phyloP scores from a whole-genome alignment of 2,888 invertebrate species.

The Minunthozetes semirufus region DNA sequence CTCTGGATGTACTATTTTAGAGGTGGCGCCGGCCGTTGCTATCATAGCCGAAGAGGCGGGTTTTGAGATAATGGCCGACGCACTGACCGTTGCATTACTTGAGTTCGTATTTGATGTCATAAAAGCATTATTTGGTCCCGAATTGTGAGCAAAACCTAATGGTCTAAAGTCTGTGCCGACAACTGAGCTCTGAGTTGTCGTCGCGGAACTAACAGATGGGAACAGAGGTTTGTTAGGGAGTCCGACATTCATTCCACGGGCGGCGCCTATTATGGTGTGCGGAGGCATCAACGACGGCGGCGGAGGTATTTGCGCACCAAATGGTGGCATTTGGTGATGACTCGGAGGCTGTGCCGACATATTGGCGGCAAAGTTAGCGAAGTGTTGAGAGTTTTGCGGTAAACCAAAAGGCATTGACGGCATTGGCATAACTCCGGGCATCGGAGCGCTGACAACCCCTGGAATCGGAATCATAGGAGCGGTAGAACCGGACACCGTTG shows the following conservation, averaged over 20 bases:
- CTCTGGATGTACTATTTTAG: conserved; percentile 85
- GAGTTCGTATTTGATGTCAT: conserved; percentile 43
- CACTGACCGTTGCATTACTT: conserved; percentile 50
- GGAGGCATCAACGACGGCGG: conserved; percentile 35
- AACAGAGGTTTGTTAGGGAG: conserved; percentile 61
- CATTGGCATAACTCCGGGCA: conserved; percentile 3
- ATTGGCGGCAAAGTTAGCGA: conserved; percentile 14
- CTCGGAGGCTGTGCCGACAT: background rate
- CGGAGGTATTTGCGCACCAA: conserved; percentile 40
- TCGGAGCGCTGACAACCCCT: background rate
- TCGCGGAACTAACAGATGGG: conserved; percentile 51
- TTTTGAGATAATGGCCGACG: conserved; percentile 39
- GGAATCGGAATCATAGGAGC: conserved; percentile 7
- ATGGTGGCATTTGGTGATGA: conserved; percentile 11
- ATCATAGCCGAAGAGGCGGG: conserved; percentile 59
- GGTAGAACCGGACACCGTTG: background rate
- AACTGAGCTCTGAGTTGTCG: conserved; percentile 3
- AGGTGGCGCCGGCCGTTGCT: conserved; percentile 73
- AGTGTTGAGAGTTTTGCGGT: conserved; percentile 7
- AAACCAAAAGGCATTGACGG: conserved; percentile 8
- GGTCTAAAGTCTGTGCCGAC: conserved; percentile 40
- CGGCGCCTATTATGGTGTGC: conserved; percentile 9
- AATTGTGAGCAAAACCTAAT: background rate
- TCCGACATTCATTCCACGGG: background rate
- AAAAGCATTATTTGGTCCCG: conserved; percentile 12